Evolutionary conservation across 2,888 invertebrate species (phyloP).

Genomic region (Pemphredon lugubris): DNA sequence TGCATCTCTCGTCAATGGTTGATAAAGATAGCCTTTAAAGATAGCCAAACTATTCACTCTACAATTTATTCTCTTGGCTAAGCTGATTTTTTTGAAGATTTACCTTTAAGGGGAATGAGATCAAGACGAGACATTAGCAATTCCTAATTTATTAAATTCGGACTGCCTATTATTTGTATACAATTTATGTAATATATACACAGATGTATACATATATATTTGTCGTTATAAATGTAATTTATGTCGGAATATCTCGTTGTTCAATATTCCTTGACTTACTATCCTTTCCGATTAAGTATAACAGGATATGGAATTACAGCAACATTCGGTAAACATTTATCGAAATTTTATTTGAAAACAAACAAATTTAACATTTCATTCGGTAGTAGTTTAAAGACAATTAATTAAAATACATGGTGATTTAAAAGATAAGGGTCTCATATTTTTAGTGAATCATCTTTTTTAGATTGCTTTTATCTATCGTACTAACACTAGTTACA

Average conservation of each 20-base stretch:
- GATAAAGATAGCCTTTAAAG: no score
- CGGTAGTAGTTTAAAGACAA: conserved; percentile 27
- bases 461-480: conserved; percentile 10
- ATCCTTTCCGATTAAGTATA: no score
- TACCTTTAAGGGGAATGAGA: no score
- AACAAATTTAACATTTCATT: conserved; percentile 55
- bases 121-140: no score
- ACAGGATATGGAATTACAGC: conserved; percentile 27
- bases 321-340: conserved; percentile 45
- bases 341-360: conserved; percentile 63
- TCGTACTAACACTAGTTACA: background rate
- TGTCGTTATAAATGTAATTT: no score
- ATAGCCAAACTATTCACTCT: no score
- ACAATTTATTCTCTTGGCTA: background rate
- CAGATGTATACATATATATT: background rate
- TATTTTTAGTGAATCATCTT: conserved; percentile 5
- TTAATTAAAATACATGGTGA: conserved; percentile 19
- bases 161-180: background rate
- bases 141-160: background rate
- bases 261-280: no score
- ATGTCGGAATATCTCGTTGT: no score
- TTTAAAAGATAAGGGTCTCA: background rate
- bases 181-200: background rate
- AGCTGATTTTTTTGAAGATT: background rate
- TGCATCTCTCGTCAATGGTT: no score